Conservation (phyloP, 1,140 invertebrate genomes). For the Leucophenga varia region DNA sequence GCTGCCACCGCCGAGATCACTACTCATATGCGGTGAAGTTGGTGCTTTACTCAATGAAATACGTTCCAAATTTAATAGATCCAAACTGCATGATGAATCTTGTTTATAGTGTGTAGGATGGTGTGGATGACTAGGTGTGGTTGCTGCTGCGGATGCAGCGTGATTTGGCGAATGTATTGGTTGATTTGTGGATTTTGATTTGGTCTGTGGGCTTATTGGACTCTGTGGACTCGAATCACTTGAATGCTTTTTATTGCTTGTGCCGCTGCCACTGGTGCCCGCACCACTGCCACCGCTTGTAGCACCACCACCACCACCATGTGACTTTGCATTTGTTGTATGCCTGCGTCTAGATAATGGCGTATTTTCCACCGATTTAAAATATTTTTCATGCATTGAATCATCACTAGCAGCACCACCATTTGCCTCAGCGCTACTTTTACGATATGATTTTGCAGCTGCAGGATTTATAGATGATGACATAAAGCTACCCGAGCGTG, state of each 20-base stretch:
- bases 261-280: constrained; percentile 42
- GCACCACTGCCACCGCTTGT: constrained; percentile 28
- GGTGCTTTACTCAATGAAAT: constrained; percentile 37
- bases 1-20: constrained; percentile 1
- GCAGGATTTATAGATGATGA: constrained; percentile 61
- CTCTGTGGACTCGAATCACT: constrained; percentile 56
- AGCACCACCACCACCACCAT: constrained; percentile 12
- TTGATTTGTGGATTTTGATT: constrained; percentile 39
- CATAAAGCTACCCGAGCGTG: constrained; percentile 75
- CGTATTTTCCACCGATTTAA: constrained; percentile 66
- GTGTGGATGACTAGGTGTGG: constrained; percentile 20
- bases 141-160: constrained; percentile 1
- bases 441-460: constrained; percentile 47
- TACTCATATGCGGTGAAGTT: constrained; percentile 35
- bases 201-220: constrained; percentile 50
- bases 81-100: constrained; percentile 32
- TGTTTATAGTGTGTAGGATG: constrained; percentile 39
- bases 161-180: constrained; percentile 23
- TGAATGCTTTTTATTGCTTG: constrained; percentile 51
- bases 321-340: constrained; percentile 41
- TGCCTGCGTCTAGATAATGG: constrained; percentile 60
- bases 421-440: constrained; percentile 56
- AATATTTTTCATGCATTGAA: constrained; percentile 81
- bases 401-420: constrained; percentile 64
- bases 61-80: constrained; percentile 39